Percentiles rank a stretch among this genome's conserved stretches.
These are phyloP conservation scores for Daktulosphaira vitifoliae DNA, from an alignment of 1,140 invertebrate species.

Conservation along the genomic window DNA sequence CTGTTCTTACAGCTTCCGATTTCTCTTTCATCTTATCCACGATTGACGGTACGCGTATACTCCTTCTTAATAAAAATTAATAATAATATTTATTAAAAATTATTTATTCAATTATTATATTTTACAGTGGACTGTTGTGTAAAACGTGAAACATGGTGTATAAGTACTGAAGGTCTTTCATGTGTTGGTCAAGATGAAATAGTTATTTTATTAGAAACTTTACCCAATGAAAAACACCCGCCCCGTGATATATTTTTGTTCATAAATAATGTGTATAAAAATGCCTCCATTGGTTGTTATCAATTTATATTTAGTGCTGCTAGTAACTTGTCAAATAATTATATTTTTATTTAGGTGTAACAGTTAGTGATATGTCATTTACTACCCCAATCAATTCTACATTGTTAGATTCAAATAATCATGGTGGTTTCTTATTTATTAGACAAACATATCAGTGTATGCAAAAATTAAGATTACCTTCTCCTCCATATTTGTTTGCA, in stretches of 20 bases:
- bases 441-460: conserved; percentile 75
- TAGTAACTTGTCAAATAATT: no score
- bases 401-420: conserved; percentile 69
- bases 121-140: conserved; percentile 72
- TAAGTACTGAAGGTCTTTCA: conserved; percentile 67
- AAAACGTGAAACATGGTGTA: conserved; percentile 69
- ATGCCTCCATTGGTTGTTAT: conserved; percentile 61
- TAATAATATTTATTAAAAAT: no score
- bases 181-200: conserved; percentile 81
- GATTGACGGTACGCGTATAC: no score
- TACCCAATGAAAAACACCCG: conserved; percentile 56
- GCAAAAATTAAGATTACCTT: conserved; percentile 64
- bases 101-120: no score
- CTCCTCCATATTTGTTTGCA: conserved; percentile 68
- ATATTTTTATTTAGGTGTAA: conserved; percentile 50
- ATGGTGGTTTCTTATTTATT: conserved; percentile 77
- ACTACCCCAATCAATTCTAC: conserved; percentile 53
- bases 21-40: no score
- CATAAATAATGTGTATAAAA: conserved; percentile 64
- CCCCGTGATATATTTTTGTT: conserved; percentile 72
- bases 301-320: conserved; percentile 1
- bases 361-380: conserved; percentile 63
- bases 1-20: no score
- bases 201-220: conserved; percentile 66
- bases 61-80: no score